phyloP scores from a whole-genome alignment of 1,140 invertebrate genomes.

The Pogonomyrmex californicus region DNA sequence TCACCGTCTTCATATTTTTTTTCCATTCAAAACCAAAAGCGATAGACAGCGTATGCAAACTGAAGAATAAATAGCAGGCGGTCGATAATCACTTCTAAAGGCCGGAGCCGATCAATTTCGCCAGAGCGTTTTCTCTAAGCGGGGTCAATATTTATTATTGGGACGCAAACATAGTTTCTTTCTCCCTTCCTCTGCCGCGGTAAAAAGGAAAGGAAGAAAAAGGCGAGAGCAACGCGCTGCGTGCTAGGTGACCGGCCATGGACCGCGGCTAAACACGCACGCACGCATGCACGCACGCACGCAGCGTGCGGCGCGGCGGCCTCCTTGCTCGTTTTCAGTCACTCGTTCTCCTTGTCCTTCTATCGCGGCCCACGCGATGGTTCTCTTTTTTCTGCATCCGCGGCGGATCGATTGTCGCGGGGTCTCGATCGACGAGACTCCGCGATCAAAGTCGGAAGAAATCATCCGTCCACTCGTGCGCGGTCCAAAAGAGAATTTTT shows the following conservation, averaged over 20 bases:
- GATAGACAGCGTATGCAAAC: not conserved
- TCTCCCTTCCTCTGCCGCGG: not conserved
- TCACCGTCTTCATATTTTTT: not conserved
- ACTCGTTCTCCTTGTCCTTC: constrained; percentile 70
- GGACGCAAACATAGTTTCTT: constrained; percentile 24
- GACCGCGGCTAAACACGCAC: constrained; percentile 35
- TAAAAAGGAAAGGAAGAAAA: constrained; percentile 40
- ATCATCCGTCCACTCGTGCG: constrained; percentile 19
- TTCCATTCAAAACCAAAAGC: not conserved
- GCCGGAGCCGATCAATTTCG: not conserved
- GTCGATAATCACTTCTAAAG: constrained; percentile 22
- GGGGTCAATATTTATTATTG: constrained; percentile 47
- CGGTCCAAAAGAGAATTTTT: not conserved
- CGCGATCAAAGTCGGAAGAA: constrained; percentile 32
- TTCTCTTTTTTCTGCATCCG: constrained; percentile 45
- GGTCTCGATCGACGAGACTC: not conserved
- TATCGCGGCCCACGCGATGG: constrained; percentile 58
- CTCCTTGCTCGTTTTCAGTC: constrained; percentile 63
- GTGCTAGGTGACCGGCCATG: constrained; percentile 59
- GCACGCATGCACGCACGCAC: not conserved
- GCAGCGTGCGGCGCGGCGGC: too few relatives aligned
- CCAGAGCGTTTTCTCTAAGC: not conserved
- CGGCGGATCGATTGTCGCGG: constrained; percentile 32
- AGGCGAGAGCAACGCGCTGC: constrained; percentile 29
- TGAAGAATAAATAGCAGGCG: not conserved